Evolutionary conservation across 2,888 invertebrate species (phyloP).

Genomic region (Amorpha juglandis): DNA sequence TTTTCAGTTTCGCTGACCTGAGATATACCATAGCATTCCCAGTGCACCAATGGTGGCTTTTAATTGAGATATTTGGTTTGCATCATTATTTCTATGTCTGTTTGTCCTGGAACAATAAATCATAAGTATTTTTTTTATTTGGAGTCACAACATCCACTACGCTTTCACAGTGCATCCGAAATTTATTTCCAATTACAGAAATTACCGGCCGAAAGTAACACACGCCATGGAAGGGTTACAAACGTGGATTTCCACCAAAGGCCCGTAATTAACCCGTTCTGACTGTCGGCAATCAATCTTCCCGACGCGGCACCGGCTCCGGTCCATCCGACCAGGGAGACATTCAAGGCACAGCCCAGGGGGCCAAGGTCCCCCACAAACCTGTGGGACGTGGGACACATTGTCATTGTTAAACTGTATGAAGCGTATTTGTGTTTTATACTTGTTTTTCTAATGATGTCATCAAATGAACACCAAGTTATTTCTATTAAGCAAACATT

Average conservation of each 20-base stretch:
- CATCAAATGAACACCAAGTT: background rate
- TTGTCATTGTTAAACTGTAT: too few species aligned
- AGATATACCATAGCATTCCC: too few species aligned
- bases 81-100: background rate
- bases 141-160: background rate
- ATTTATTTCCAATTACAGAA: constrained; percentile 23
- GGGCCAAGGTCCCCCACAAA: background rate
- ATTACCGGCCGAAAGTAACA: constrained; percentile 16
- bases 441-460: background rate
- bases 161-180: constrained; percentile 7
- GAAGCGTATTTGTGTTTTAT: too few species aligned
- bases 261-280: constrained; percentile 50
- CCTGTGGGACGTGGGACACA: background rate
- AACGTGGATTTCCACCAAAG: constrained; percentile 15
- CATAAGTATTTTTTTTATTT: background rate
- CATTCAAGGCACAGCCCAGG: background rate
- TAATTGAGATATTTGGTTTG: too few species aligned
- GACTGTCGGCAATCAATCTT: constrained; percentile 51
- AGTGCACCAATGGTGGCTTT: too few species aligned
- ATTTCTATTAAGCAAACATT: background rate
- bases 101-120: background rate
- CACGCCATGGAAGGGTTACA: constrained; percentile 12
- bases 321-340: constrained; percentile 3
- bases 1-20: too few species aligned
- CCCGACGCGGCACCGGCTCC: constrained; percentile 25